phyloP scores from a whole-genome alignment of 2,113 vertebrate genomes.

The Chascanopsetta lugubris region DNA sequence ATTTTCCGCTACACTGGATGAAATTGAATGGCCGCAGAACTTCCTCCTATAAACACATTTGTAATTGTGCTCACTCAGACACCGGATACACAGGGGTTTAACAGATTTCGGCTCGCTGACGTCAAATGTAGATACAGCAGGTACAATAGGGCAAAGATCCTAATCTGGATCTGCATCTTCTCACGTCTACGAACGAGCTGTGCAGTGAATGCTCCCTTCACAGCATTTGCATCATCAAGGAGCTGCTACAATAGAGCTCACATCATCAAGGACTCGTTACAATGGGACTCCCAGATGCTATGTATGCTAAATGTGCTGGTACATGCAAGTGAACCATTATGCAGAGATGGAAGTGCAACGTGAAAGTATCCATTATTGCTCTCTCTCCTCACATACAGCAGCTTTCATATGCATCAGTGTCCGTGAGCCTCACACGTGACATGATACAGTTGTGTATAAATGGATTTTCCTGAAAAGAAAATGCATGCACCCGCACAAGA shows the following conservation, averaged over 20 bases:
- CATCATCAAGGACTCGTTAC: slow-evolving; percentile 3
- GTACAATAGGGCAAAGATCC: too few relatives aligned
- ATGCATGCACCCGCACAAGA: neutral
- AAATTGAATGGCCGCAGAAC: slow-evolving; percentile 54
- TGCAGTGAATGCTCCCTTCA: neutral
- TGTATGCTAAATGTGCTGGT: slow-evolving; percentile 8
- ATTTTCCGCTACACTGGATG: slow-evolving; percentile 62
- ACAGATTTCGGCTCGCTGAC: slow-evolving; percentile 27
- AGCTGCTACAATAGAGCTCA: neutral
- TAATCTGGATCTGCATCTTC: slow-evolving; percentile 15
- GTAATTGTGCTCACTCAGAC: slow-evolving; percentile 46
- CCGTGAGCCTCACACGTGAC: neutral
- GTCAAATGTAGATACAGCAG: too few relatives aligned
- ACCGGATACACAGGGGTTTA: slow-evolving; percentile 36
- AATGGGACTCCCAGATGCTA: neutral
- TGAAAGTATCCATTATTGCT: slow-evolving; percentile 17
- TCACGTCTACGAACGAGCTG: neutral
- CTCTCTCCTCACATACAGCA: slow-evolving; percentile 1
- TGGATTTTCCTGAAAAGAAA: neutral
- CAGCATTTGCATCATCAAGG: slow-evolving; percentile 17
- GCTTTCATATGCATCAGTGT: neutral
- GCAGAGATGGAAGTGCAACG: neutral
- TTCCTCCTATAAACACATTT: slow-evolving; percentile 56
- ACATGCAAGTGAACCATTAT: neutral
- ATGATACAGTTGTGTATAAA: slow-evolving; percentile 1